A percentile compares a stretch with the other conserved stretches of the same genome.
Conservation (phyloP, 2,888 invertebrate species). For the Hirudinaria manillensis region DNA sequence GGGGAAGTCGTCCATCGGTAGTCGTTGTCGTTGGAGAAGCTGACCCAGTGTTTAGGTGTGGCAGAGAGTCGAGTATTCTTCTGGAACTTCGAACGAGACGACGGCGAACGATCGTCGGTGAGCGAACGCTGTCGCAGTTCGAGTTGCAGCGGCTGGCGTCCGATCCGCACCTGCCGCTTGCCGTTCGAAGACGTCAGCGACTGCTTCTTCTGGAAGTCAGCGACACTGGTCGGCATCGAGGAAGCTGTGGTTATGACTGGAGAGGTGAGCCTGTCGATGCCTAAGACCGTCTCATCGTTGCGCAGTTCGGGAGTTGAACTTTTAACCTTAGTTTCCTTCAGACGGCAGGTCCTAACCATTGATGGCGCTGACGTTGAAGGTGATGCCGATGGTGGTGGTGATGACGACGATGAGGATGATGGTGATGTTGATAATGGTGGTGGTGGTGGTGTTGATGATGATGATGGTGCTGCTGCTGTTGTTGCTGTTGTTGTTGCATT, state of each 20-base stretch:
- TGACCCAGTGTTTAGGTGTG: neutral
- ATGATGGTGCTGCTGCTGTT: neutral
- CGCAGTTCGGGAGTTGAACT: conserved; percentile 7
- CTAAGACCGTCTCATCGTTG: neutral
- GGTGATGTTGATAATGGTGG: neutral
- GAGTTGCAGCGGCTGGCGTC: neutral
- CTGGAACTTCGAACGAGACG: neutral
- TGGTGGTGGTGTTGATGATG: no score
- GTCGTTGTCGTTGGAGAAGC: neutral
- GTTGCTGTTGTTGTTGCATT: neutral
- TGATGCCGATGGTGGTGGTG: neutral
- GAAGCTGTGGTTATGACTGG: neutral
- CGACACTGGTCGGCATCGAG: neutral
- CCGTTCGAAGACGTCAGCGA: neutral
- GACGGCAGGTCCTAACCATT: no score
- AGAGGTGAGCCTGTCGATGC: neutral
- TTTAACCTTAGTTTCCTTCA: neutral
- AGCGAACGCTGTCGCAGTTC: no score
- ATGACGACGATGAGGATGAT: neutral
- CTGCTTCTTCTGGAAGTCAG: neutral
- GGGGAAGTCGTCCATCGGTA: neutral
- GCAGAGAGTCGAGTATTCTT: neutral
- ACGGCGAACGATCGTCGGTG: no score
- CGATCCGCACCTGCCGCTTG: neutral
- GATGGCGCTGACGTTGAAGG: neutral